A percentile compares a stretch with the other conserved stretches of the same genome.
These are phyloP conservation scores for Hemibagrus wyckioides DNA, from an alignment of 2,113 vertebrate genomes.

Conservation along the genomic window DNA sequence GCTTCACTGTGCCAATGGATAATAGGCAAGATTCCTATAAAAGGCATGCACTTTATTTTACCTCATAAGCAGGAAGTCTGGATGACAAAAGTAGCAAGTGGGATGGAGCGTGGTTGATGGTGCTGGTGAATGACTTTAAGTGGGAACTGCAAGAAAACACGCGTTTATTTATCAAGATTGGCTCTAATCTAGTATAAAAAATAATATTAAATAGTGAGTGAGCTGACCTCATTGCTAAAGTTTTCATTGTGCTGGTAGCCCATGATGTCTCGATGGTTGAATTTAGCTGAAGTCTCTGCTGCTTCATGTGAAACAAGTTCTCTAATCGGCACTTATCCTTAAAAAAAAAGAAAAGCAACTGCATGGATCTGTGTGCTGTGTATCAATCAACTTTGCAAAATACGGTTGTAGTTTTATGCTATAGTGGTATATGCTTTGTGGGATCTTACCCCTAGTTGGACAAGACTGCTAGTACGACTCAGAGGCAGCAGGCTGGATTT, in stretches of 20 bases:
- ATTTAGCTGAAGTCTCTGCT: slow-evolving; percentile 33
- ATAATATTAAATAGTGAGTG: neutral
- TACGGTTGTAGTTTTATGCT: neutral
- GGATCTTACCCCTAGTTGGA: slow-evolving; percentile 41
- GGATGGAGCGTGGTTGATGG: neutral
- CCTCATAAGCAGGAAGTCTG: slow-evolving; percentile 82
- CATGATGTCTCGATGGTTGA: slow-evolving; percentile 14
- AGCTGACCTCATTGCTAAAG: slow-evolving; percentile 28
- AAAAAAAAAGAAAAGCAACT: neutral
- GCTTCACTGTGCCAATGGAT: neutral
- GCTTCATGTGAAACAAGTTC: slow-evolving; percentile 40
- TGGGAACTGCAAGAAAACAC: slow-evolving; percentile 27
- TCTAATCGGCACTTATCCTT: slow-evolving; percentile 50
- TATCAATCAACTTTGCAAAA: neutral
- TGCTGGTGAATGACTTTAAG: slow-evolving; percentile 29
- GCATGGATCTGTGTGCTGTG: neutral
- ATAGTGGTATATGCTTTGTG: neutral
- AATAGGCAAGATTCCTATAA: neutral
- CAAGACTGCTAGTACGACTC: slow-evolving; percentile 44
- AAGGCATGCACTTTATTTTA: slow-evolving; percentile 42
- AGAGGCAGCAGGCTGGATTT: slow-evolving; percentile 18
- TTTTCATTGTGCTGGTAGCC: slow-evolving; percentile 49
- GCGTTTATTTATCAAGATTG: neutral
- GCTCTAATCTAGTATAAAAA: neutral
- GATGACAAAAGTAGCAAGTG: slow-evolving; percentile 78